Conservation (phyloP, 2,113 vertebrate genomes). For the Stegostoma tigrinum region DNA sequence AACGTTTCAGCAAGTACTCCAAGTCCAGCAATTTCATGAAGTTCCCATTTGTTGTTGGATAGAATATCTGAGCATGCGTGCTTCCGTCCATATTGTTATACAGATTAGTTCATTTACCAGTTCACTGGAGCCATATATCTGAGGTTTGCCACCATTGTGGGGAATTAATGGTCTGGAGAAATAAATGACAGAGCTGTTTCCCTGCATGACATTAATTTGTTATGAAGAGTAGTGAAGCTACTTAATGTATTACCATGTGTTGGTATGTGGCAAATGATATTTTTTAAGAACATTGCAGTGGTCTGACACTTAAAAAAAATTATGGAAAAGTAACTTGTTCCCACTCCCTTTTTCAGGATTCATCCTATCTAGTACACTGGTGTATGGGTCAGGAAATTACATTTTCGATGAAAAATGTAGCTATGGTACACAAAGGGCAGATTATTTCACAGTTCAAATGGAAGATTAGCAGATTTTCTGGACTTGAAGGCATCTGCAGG, state of each 20-base stretch:
- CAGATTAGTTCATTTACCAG: too few species aligned
- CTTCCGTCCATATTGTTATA: background rate
- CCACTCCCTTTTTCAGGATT: background rate
- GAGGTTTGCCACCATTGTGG: background rate
- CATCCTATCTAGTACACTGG: background rate
- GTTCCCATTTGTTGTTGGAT: background rate
- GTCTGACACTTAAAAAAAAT: background rate
- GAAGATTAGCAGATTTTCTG: background rate
- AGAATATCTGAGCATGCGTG: background rate
- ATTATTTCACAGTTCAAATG: background rate
- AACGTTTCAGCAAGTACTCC: background rate
- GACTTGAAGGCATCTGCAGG: background rate
- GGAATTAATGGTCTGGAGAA: background rate
- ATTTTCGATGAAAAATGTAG: background rate
- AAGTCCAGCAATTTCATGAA: background rate
- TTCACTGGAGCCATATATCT: background rate
- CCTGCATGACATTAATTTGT: background rate
- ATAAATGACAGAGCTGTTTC: background rate
- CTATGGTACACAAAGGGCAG: background rate
- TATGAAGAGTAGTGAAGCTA: background rate
- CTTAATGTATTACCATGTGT: background rate
- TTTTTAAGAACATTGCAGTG: background rate
- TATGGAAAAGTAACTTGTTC: background rate
- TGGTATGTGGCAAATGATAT: background rate
- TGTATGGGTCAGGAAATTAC: background rate